Evolutionary conservation across 2,113 vertebrate genomes (phyloP).

Genomic region (Callopanchax toddi): DNA sequence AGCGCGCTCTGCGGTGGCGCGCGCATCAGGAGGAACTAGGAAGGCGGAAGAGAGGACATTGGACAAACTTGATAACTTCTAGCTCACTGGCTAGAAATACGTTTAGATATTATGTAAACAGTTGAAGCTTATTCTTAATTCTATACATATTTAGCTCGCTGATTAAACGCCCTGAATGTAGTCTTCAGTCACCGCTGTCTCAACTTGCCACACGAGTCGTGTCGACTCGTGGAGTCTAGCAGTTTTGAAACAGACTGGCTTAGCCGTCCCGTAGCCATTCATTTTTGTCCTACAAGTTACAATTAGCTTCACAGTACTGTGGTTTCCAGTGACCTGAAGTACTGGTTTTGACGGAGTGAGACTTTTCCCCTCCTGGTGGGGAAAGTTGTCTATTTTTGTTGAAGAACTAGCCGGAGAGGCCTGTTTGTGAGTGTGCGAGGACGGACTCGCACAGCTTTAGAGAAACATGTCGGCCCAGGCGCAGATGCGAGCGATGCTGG

Average conservation of each 20-base stretch:
- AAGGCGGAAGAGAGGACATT: conserved; percentile 60
- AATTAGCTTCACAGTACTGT: conserved; percentile 21
- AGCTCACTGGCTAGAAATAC: conserved; percentile 18
- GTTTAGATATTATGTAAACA: conserved; percentile 14
- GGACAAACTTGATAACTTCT: conserved; percentile 65
- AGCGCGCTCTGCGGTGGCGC: conserved; percentile 49
- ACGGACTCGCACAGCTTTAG: conserved; percentile 17
- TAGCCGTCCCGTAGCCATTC: conserved; percentile 32
- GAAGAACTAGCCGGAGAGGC: conserved; percentile 48
- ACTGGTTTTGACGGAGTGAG: background rate
- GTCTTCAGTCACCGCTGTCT: conserved; percentile 34
- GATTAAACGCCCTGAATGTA: conserved; percentile 18
- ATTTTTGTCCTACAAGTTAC: conserved; percentile 30
- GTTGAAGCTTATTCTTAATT: conserved; percentile 1
- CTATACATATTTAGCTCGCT: background rate
- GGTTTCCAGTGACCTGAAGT: background rate
- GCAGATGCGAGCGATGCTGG: conserved; percentile 98
- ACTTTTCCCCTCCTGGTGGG: conserved; percentile 16
- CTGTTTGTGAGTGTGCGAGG: conserved; percentile 56
- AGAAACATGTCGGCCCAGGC: conserved; percentile 95
- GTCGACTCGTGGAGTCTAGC: conserved; percentile 33
- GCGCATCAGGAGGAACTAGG: conserved; percentile 56
- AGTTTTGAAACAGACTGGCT: conserved; percentile 62
- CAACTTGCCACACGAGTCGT: conserved; percentile 20
- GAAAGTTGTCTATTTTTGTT: conserved; percentile 50